Base-by-base conservation (phyloP, 2,113 vertebrate genomes). In the Pteruthius melanotis region DNA sequence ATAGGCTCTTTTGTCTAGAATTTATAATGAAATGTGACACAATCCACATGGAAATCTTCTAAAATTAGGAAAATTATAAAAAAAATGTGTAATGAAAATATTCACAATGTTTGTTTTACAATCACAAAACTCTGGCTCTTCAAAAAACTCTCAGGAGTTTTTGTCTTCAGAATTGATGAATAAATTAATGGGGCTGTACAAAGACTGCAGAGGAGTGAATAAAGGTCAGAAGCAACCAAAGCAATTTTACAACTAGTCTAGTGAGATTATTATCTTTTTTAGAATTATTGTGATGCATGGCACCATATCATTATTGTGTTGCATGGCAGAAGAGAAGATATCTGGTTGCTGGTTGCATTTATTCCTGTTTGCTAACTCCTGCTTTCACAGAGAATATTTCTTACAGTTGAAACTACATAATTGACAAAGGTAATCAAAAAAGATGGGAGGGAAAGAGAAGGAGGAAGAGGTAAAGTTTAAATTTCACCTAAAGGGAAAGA, bases 291-390 rank as follows among this genome's bases (percentile, higher is more conserved):
- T 49, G 27, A 90, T 59, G 18, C 33, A 81, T 17, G 30, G 45
- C 49, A 76, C n/a, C n/a, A n/a, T n/a, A n/a, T n/a, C n/a, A 88
- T 86, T 1, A 79, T 72, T 81, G 82, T 49, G 27, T 88, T 59
- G 18, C 33, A 81, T 17, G 30, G 45, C 49, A 76, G 26, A 83
- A 83, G 49, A 83, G 15, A 85, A 86, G 20, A 52, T 64, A 87
- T 20, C 31, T 79, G 18, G 1, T 74, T 92, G 17, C 47, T 72
- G 52, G 17, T 33, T 86, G 13, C 26, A 40, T 89, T 59, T 87
- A 42, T 90, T 94, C 71, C 57, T 87, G 12, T 79, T 81, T 83
- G n/a, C 24, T 83, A 92, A 87, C 90, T n/a, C n/a, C 54, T 89
- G 11, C 9, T 80, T 56, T 87, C 4, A 1, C 26, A 52, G 31